Evolutionary conservation across 2,113 vertebrate species (phyloP), one percentile per base, ranked within the genome.

Genomic region (Lichenostomus cassidix): DNA sequence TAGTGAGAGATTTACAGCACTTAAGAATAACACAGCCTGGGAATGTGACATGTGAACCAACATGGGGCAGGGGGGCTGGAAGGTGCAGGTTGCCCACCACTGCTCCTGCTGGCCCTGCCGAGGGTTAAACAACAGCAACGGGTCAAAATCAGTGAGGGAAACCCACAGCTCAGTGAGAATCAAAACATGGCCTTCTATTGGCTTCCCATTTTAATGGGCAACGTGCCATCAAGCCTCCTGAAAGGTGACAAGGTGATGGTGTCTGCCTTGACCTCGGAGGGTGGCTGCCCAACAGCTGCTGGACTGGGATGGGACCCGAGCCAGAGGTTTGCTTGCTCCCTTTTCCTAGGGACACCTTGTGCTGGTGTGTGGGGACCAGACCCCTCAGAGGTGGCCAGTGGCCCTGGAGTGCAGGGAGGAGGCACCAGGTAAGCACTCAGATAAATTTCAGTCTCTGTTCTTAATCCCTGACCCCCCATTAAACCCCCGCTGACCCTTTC

Each of bases 1-100:
- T 93, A 97, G 91, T 84, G 91, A 92, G 95, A 98, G 96, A 97
- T 98, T 98, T 98, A 98, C 95, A 93, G 89, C 83, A 79, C 87
- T 92, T 92, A 95, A 96, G 89, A 84, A 95, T 94, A 96, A 97
- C 95, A 95, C 77, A 90, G 76, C 85, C 71, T 65, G 83, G 91
- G 83, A 94, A 65, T 83, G 67, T 95, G 92, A 86, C 79, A 69
- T 20, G 60, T 88, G 91, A 93, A 69, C 78, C 90, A 82, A 22
- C 41, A 22, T 0, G 0, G 42, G 65, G 31, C 90, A 63, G 46
- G 46, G 49, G 68, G 71, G 37, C 58, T 83, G 75, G 64, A 24
- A 28, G 10, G 56, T 1, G 12, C 4, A 1, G 35, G 37, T 35
- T 71, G 20, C 79, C 86, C 76, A 42, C 41, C 8, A 1, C 55